These are phyloP conservation scores for Eunapius fragilis DNA, from an alignment of 37 sponge, comb jelly and placozoan species.

Conservation along the genomic window DNA sequence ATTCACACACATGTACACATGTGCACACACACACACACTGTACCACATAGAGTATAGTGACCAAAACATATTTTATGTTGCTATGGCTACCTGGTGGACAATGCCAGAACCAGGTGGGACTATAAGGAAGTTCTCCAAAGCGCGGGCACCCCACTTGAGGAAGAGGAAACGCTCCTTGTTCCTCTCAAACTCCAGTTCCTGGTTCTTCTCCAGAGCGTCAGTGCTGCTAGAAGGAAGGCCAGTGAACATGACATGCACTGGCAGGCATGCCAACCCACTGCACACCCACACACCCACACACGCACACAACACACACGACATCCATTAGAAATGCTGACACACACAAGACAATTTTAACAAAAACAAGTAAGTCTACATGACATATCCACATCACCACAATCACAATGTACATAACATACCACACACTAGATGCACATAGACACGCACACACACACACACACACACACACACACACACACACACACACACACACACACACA, in stretches of 20 bases:
- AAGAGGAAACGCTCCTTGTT: slow-evolving; percentile 94
- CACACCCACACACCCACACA: slow-evolving; percentile 4
- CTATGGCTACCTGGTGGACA: slow-evolving; percentile 81
- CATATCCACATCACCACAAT: no score
- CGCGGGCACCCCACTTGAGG: slow-evolving; percentile 92
- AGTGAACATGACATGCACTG: not conserved
- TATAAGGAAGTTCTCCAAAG: slow-evolving; percentile 87
- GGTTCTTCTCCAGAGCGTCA: slow-evolving; percentile 87
- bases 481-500: slow-evolving; percentile 36
- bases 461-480: slow-evolving; percentile 9
- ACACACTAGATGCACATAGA: not conserved
- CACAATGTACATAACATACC: no score
- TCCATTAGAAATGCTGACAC: slow-evolving; percentile 28
- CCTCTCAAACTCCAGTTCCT: slow-evolving; percentile 86
- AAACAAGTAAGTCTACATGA: not conserved
- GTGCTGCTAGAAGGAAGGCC: slow-evolving; percentile 19
- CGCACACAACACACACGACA: slow-evolving; percentile 10
- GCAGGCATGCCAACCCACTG: not conserved
- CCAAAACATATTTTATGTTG: not conserved
- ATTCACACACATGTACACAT: not conserved
- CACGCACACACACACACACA: not conserved
- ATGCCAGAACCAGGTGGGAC: slow-evolving; percentile 95
- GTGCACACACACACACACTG: no score
- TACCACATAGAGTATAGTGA: no score
- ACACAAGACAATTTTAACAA: not conserved